A percentile compares a stretch with the other conserved stretches of the same genome.
These are phyloP conservation scores for Drosophila tanythrix DNA, from an alignment of 2,888 invertebrate genomes.

Conservation along the genomic window DNA sequence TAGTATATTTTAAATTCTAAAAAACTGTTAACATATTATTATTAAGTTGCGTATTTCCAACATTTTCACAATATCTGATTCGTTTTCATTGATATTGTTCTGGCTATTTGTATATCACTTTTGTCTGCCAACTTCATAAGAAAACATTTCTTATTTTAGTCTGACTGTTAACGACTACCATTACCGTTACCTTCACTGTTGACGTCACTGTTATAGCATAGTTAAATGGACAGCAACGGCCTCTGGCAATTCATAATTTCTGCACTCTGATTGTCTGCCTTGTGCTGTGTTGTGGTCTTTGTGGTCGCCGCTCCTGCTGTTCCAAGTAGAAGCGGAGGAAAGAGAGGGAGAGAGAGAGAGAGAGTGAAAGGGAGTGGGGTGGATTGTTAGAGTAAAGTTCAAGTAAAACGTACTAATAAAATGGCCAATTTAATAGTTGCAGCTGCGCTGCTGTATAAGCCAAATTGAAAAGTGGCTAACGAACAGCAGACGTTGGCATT, in stretches of 20 bases:
- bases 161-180: slow-evolving; percentile 12
- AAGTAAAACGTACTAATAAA: slow-evolving; percentile 58
- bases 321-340: neutral
- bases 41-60: neutral
- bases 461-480: slow-evolving; percentile 56
- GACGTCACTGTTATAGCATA: slow-evolving; percentile 28
- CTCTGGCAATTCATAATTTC: slow-evolving; percentile 67
- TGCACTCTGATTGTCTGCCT: slow-evolving; percentile 53
- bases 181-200: slow-evolving; percentile 11
- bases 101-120: slow-evolving; percentile 21
- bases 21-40: neutral
- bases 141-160: slow-evolving; percentile 38
- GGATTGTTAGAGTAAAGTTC: slow-evolving; percentile 21
- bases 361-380: neutral
- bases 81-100: neutral
- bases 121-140: slow-evolving; percentile 50
- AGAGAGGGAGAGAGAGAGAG: neutral
- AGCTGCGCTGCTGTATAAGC: slow-evolving; percentile 61
- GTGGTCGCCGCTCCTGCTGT: slow-evolving; percentile 18
- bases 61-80: neutral
- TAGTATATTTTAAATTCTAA: neutral
- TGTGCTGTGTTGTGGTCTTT: slow-evolving; percentile 35
- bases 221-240: slow-evolving; percentile 62
- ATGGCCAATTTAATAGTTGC: slow-evolving; percentile 70
- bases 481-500: slow-evolving; percentile 56